Conservation (phyloP, 2,113 vertebrate genomes). For the Phainopepla nitens region DNA sequence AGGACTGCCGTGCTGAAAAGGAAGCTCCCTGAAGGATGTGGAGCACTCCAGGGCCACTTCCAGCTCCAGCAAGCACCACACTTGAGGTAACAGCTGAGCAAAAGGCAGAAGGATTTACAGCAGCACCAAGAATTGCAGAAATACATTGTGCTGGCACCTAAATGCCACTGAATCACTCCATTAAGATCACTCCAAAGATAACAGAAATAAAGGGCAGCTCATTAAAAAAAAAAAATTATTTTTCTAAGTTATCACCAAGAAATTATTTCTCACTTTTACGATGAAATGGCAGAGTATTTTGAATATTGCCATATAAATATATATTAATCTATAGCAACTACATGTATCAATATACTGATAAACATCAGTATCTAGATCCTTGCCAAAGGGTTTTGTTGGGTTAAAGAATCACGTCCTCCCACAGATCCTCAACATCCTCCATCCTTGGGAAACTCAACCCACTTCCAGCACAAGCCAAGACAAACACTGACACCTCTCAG, state of each 20-base stretch:
- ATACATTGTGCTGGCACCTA: background rate
- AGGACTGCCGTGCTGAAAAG: rapidly evolving
- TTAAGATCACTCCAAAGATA: background rate
- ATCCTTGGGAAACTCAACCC: background rate
- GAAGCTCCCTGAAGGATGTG: background rate
- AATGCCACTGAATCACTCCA: rapidly evolving
- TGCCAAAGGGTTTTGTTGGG: background rate
- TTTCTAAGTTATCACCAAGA: background rate
- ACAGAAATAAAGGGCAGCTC: background rate
- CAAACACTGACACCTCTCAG: background rate
- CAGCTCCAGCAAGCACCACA: background rate
- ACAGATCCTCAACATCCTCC: background rate
- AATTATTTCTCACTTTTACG: background rate
- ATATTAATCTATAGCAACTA: background rate
- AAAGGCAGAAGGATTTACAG: background rate
- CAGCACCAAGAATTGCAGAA: background rate
- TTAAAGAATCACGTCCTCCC: background rate
- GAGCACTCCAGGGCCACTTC: background rate
- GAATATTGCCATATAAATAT: background rate
- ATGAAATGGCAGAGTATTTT: background rate
- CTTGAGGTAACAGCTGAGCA: background rate
- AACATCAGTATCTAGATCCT: background rate
- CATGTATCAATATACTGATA: background rate
- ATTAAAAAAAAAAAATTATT: background rate
- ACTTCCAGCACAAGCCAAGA: background rate